Base-by-base conservation (phyloP, 2,113 vertebrate genomes). In the Pipra filicauda region DNA sequence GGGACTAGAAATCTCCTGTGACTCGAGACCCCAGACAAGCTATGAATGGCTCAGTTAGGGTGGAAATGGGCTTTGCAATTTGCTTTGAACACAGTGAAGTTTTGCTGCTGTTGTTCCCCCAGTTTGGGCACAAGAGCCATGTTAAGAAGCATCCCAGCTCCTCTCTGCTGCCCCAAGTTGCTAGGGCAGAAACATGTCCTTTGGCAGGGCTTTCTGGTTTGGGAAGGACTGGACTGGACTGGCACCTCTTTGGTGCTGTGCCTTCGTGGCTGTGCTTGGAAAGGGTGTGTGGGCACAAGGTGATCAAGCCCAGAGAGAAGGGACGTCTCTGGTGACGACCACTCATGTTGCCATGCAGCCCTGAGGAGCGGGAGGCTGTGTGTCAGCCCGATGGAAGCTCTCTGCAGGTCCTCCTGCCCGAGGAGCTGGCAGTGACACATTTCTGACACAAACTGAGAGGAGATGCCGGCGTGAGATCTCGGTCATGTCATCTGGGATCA, bases 401-500 rank as follows among this genome's bases (percentile, higher is more conserved):
- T 89, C 90, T 74, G 88, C 92, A 87, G 91, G 94, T 91, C 86
- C 66, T n/a, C 44, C 77, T 78, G 88, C 93, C 88, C 1, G 44
- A 54, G 94, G 94, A 95, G 87, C 91, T 84, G 79, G 30, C 69
- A 11, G 49, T 90, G 85, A 95, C 88, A 93, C 84, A 59, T 94
- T 94, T 83, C 81, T 96, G 92, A 93, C 91, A 95, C 5, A 13
- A 94, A 85, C 71, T 30, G 78, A 88, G 90, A 95, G 92, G 91
- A 90, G 74, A 95, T 75, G 88, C 89, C 1, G 4, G 61, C 51
- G 0, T 76, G 76, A 93, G 85, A 95, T 91, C 93, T 93, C 20
- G 7, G 67, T 95, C 83, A 23, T 93, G 96, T 97, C 96, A 95
- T 52, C 48, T 80, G 76, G 92, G 94, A 97, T 97, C 95, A 95